phyloP scores from a whole-genome alignment of 2,888 invertebrate species.

The Stratiomys singularior region DNA sequence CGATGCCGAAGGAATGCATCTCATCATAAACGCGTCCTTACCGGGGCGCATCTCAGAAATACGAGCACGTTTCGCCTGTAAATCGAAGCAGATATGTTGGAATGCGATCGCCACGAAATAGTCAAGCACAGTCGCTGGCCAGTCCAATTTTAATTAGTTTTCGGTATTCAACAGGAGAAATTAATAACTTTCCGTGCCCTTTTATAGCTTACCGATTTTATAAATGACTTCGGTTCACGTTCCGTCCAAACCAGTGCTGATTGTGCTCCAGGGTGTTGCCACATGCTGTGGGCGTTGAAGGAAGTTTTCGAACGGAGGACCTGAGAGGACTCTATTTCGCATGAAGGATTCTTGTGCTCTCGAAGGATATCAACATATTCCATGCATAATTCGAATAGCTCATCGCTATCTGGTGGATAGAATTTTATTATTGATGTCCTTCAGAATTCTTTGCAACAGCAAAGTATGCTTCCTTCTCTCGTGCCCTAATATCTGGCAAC shows the following conservation, averaged over 20 bases:
- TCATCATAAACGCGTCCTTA: constrained; percentile 19
- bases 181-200: constrained; percentile 51
- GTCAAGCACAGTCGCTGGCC: constrained; percentile 31
- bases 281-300: not conserved
- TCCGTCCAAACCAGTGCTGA: not conserved
- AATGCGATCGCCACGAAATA: constrained; percentile 51
- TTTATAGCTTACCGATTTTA: constrained; percentile 43
- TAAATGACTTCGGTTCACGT: constrained; percentile 14
- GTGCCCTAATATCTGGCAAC: not conserved
- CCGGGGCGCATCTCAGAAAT: constrained; percentile 32
- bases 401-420: not conserved
- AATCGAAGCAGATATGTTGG: constrained; percentile 23
- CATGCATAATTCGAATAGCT: not conserved
- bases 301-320: not conserved
- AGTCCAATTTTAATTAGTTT: constrained; percentile 52
- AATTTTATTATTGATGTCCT: no score
- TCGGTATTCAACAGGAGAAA: constrained; percentile 52
- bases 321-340: no score
- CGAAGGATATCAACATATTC: not conserved
- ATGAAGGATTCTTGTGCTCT: no score
- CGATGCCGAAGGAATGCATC: constrained; percentile 23
- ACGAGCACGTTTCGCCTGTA: constrained; percentile 33
- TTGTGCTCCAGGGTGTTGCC: not conserved
- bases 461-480: no score
- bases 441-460: no score